These are phyloP conservation scores for Chamaetylas fuelleborni DNA, from an alignment of 2,113 vertebrate species.

Conservation along the genomic window DNA sequence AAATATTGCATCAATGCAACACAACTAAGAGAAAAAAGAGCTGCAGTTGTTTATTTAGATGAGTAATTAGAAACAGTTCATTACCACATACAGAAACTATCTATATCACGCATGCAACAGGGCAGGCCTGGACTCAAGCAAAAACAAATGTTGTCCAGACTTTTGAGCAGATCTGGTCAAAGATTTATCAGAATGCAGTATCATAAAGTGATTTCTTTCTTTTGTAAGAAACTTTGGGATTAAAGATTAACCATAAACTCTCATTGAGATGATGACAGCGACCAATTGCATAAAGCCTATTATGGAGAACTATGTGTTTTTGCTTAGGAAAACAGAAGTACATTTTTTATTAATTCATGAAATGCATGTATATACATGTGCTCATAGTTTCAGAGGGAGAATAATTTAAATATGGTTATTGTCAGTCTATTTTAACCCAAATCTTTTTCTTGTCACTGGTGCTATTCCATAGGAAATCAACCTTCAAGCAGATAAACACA, in stretches of 20 bases:
- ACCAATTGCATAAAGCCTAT: background rate
- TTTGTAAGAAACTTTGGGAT: background rate
- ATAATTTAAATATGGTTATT: background rate
- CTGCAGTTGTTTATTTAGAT: background rate
- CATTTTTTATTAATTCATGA: background rate
- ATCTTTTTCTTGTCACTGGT: background rate
- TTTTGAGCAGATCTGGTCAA: background rate
- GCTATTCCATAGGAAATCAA: background rate
- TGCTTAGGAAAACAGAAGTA: background rate
- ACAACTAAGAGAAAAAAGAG: background rate
- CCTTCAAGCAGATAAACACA: background rate
- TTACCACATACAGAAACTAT: background rate
- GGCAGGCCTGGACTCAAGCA: background rate
- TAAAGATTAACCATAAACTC: background rate
- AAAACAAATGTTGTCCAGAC: background rate
- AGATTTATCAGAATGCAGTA: background rate
- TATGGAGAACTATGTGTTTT: background rate
- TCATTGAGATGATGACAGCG: background rate
- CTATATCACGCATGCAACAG: background rate
- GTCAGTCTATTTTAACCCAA: background rate
- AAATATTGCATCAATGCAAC: background rate
- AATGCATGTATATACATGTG: background rate
- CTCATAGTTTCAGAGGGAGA: background rate
- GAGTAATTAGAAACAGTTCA: background rate
- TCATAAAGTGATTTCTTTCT: background rate